Percentiles rank a stretch among this genome's conserved stretches.
Conservation (phyloP, 1,140 invertebrate species). For the Drosophila sulfurigaster region DNA sequence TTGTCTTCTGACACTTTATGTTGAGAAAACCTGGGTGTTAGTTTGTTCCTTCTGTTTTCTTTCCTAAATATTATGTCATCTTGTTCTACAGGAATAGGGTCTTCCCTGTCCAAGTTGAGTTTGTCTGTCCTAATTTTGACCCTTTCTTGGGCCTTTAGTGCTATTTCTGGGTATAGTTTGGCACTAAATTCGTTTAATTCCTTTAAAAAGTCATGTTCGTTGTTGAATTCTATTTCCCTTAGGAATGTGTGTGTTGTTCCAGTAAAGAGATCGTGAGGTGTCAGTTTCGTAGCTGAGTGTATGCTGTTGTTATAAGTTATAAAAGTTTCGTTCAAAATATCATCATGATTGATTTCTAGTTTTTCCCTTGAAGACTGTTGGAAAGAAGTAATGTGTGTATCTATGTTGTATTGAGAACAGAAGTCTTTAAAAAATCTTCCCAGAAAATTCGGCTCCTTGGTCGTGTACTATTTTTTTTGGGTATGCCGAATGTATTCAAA, state of each 20-base stretch:
- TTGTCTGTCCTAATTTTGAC: no score
- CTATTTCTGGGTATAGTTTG: not conserved
- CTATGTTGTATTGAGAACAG: no score
- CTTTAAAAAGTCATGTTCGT: not conserved
- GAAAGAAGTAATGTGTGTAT: not conserved
- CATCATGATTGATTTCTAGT: not conserved
- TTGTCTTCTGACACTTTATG: no score
- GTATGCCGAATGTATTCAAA: slow-evolving; percentile 21
- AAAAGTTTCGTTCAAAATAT: not conserved
- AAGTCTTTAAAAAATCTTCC: no score
- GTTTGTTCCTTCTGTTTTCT: not conserved
- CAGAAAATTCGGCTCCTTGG: no score
- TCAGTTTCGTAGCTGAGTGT: no score
- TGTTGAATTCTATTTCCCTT: not conserved
- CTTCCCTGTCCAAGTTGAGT: no score
- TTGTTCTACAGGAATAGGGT: not conserved
- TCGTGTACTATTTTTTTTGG: not conserved
- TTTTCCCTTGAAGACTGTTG: not conserved
- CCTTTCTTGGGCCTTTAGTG: not conserved
- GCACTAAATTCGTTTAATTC: not conserved
- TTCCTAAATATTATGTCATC: not conserved
- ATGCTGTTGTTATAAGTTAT: no score
- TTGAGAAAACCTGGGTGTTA: not conserved
- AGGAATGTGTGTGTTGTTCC: not conserved
- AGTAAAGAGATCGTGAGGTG: no score